Evolutionary conservation across 2,888 invertebrate species (phyloP).

Genomic region (Stenoptilia bipunctidactyla): DNA sequence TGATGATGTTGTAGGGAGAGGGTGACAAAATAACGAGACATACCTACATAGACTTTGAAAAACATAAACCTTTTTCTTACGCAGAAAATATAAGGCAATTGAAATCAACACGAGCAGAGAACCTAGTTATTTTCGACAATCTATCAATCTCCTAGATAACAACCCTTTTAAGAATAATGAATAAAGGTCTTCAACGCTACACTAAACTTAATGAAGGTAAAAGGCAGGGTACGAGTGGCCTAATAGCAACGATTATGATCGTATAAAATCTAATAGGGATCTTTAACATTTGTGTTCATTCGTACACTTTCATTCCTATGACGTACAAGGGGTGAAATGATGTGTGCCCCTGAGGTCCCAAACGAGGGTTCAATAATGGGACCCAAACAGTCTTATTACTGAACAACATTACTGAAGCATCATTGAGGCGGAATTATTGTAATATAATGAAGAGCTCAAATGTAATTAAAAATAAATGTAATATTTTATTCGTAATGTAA

Average conservation of each 20-base stretch:
- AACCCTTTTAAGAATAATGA: constrained; percentile 49
- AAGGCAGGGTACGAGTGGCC: constrained; percentile 39
- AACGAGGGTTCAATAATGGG: constrained; percentile 10
- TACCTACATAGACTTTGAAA: no score
- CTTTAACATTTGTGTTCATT: constrained; percentile 36
- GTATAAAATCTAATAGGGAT: constrained; percentile 58
- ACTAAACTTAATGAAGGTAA: constrained; percentile 51
- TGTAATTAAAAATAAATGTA: no score
- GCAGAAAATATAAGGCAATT: no score
- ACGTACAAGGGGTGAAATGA: constrained; percentile 18
- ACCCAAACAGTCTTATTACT: neutral
- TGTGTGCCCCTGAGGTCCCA: constrained; percentile 6
- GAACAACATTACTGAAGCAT: no score
- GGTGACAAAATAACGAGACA: no score
- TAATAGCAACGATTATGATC: constrained; percentile 46
- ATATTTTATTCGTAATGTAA: no score
- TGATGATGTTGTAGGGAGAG: no score
- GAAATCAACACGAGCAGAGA: no score
- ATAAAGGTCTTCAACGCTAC: constrained; percentile 35
- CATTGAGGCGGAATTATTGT: no score
- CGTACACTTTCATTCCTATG: constrained; percentile 23
- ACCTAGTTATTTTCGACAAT: constrained; percentile 23
- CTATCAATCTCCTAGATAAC: constrained; percentile 44
- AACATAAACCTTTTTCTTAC: no score
- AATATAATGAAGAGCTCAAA: no score